Conservation (phyloP, 35 echinoderm and acorn worm genomes). For the Hemicentrotus pulcherrimus region DNA sequence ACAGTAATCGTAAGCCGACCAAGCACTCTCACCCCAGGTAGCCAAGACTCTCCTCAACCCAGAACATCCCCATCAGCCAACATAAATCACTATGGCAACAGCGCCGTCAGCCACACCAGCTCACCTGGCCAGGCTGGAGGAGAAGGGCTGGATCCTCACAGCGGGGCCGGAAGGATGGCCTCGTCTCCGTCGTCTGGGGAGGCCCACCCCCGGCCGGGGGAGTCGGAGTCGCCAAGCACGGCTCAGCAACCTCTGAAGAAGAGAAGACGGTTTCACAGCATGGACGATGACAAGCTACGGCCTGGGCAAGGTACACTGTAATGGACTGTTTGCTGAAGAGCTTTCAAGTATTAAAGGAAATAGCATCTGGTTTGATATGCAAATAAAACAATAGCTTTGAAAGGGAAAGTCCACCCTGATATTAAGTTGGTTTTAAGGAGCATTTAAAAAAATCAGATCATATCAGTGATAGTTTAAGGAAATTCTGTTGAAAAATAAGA, state of each 20-base stretch:
- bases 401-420: too few species aligned
- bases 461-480: too few species aligned
- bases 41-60: slow-evolving; percentile 51
- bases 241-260: slow-evolving; percentile 88
- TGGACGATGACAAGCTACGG: slow-evolving; percentile 64
- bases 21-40: slow-evolving; percentile 41
- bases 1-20: slow-evolving; percentile 66
- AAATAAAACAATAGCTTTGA: too few species aligned
- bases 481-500: too few species aligned
- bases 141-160: neutral
- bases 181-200: neutral
- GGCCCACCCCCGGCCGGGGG: slow-evolving; percentile 32
- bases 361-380: too few species aligned
- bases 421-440: too few species aligned
- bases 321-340: neutral
- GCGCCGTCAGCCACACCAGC: neutral
- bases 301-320: slow-evolving; percentile 46
- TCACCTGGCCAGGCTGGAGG: slow-evolving; percentile 33
- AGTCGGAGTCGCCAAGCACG: slow-evolving; percentile 44
- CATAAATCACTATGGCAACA: slow-evolving; percentile 74
- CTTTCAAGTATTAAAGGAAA: too few species aligned
- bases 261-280: slow-evolving; percentile 79
- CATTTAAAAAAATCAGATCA: too few species aligned
- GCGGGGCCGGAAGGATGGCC: neutral
- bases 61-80: slow-evolving; percentile 69